phyloP scores from a whole-genome alignment of 2,888 invertebrate species.

The Cheilosia impressa region DNA sequence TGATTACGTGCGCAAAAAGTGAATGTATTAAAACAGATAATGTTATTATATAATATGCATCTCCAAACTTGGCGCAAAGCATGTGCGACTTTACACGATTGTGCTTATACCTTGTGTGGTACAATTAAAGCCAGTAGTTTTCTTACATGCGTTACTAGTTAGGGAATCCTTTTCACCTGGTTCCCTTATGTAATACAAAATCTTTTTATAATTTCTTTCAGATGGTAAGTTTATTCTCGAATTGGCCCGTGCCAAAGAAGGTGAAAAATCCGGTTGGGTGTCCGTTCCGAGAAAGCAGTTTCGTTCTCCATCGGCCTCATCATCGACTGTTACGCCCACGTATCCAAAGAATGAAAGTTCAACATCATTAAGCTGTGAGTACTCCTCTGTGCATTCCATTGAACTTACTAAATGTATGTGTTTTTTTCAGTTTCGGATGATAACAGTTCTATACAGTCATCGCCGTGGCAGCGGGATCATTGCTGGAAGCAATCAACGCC shows the following conservation, averaged over 20 bases:
- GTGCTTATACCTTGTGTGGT: too few species aligned
- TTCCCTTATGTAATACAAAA: not conserved
- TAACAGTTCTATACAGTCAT: conserved; percentile 95
- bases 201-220: conserved; percentile 78
- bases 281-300: conserved; percentile 94
- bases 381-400: not conserved
- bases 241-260: conserved; percentile 89
- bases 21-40: too few species aligned
- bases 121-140: too few species aligned
- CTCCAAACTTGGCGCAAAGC: too few species aligned
- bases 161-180: too few species aligned
- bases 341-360: conserved; percentile 89
- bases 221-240: conserved; percentile 96
- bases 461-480: conserved; percentile 95
- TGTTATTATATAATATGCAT: too few species aligned
- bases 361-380: conserved; percentile 91
- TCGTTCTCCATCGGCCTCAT: conserved; percentile 91
- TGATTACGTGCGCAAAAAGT: too few species aligned
- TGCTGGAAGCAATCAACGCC: conserved; percentile 94
- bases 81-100: too few species aligned
- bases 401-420: not conserved
- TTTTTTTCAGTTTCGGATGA: conserved; percentile 90
- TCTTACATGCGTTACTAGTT: too few species aligned
- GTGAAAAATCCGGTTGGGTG: conserved; percentile 94
- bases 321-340: conserved; percentile 85